Evolutionary conservation across 2,888 invertebrate species (phyloP).

Genomic region (Sesia apiformis): DNA sequence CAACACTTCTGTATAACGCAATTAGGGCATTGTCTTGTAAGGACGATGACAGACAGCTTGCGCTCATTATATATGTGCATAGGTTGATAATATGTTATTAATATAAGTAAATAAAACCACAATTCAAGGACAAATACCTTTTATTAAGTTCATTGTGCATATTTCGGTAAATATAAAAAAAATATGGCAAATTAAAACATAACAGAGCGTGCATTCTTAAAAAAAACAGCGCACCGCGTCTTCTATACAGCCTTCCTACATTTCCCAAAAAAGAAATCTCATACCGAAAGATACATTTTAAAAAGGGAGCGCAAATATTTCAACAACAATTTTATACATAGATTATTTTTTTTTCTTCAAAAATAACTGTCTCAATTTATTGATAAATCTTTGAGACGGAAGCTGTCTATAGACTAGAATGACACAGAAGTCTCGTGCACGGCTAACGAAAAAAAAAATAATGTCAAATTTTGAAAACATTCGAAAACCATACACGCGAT

Average conservation of each 20-base stretch:
- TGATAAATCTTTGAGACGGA: conserved; percentile 38
- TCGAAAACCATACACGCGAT: conserved; percentile 21
- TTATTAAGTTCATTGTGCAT: conserved; percentile 71
- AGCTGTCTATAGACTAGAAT: conserved; percentile 54
- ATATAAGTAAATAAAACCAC: conserved; percentile 41
- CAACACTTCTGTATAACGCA: no score
- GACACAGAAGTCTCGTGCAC: conserved; percentile 20
- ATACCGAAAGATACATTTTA: conserved; percentile 9
- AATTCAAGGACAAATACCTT: conserved; percentile 61
- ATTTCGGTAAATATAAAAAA: conserved; percentile 62
- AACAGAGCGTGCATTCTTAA: conserved; percentile 46
- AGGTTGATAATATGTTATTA: no score
- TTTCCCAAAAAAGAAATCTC: conserved; percentile 2
- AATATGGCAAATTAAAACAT: conserved; percentile 55
- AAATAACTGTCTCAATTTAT: conserved; percentile 40
- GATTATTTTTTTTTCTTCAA: conserved; percentile 29
- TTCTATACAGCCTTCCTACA: conserved; percentile 12
- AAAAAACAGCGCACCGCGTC: conserved; percentile 22
- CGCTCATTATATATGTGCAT: no score
- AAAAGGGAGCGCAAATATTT: conserved; percentile 21
- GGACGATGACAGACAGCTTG: no score
- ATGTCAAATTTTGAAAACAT: not conserved
- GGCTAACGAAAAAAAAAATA: conserved; percentile 12
- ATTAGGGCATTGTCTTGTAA: no score
- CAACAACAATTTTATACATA: conserved; percentile 42